Base-by-base conservation (phyloP, 1,140 invertebrate genomes). In the Portunus trituberculatus region DNA sequence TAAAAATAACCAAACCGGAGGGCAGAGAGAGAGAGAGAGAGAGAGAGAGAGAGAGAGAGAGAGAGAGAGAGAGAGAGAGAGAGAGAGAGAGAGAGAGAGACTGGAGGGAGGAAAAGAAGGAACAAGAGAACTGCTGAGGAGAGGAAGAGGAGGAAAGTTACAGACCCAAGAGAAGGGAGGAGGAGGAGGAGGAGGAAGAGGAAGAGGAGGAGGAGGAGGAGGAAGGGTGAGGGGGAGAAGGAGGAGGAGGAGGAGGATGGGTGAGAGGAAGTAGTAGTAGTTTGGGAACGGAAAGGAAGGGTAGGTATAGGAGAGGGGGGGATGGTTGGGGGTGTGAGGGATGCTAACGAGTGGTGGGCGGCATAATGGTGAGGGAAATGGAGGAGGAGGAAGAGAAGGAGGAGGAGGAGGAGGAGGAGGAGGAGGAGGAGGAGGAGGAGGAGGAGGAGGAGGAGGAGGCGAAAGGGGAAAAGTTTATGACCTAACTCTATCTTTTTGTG, bases 361-460 rank as follows among this genome's bases (percentile, higher is more conserved):
- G 12, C 16, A 59, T 59, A 59, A 59, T 59, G n/a, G 67, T n/a
- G 52, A 59, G 52, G 52, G 16, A 59, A 59, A 59, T 59, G 52
- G 52, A 59, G 52, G 52, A 59, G 52, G n/a, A n/a, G n/a, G 67
- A 76, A 25, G n/a, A n/a, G n/a, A 25, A 76, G 67, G n/a, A n/a
- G n/a, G 67, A 76, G 67, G n/a, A n/a, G n/a, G 67, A 76, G 67
- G 67, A 59, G 52, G 67, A 76, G 20, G 67, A 76, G 67, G 67
- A 76, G 67, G 67, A 76, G 67, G 67, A 76, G 67, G 67, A 76
- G 67, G 67, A 76, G 67, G 67, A 76, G 67, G 67, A 76, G 67
- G 67, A 76, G 67, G 67, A 76, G 67, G 67, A 76, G 67, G 67
- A 76, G 67, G 67, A n/a, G 67, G 67, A 76, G 67, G 59, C 7